Base-by-base conservation (phyloP, 2,888 invertebrate species). In the Napeogenes inachia region DNA sequence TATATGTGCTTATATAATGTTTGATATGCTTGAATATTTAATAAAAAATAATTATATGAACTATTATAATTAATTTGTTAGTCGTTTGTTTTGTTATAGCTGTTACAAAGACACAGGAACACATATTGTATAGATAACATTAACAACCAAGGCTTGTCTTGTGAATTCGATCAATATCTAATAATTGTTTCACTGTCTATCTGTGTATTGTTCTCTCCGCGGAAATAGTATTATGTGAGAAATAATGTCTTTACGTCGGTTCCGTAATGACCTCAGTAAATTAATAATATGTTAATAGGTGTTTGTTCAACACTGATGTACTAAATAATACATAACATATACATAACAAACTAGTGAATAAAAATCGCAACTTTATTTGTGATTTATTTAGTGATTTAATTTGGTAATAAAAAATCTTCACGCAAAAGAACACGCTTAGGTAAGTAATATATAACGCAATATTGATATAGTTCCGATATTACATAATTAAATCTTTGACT, bases 141-240 rank as follows among this genome's bases (percentile, higher is more conserved):
- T 66, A 57, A 47, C 30, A 50, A 30, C 50, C 63, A 70, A 69
- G 66, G 65, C 60, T 65, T 56, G 60, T 38, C 64, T 59, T 72
- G 71, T 63, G 69, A 71, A 69, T 60, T 54, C 59, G 72, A 72
- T 72, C 66, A 45, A 60, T 70, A 72, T 71, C 71, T 60, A 62
- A 62, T 70, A 69, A 70, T 71, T 69, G 66, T 71, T 68, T 61
- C 70, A 59, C 60, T 62, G 63, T 60, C 33, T 66, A 62, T 57
- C 13, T 60, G 62, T 60, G 62, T 68, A 71, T 66, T 70, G 67
- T 70, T 64, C 61, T 60, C 38, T 42, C 46, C 56, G 62, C 61
- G 63, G 66, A 63, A 65, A 62, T 30, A 30, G 30, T 62, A 63
- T 60, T 38, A 63, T 62, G 47, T 58, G 57, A 57, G 54, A 57